Conservation (phyloP, 1,140 invertebrate genomes). For the Caenorhabditis tropicalis region DNA sequence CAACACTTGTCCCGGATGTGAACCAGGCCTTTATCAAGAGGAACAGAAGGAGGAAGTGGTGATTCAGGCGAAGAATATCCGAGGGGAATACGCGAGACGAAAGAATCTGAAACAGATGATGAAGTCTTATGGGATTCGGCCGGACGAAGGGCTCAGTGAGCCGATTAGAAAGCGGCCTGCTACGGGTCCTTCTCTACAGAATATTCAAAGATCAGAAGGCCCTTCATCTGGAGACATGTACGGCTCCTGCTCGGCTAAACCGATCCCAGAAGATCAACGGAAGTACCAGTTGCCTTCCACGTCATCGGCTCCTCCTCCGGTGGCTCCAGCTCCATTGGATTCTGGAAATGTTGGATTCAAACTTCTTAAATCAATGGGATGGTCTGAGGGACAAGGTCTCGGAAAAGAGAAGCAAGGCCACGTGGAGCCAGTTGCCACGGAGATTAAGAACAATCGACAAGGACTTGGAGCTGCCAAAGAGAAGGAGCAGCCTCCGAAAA, state of each 20-base stretch:
- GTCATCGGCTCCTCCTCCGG: background rate
- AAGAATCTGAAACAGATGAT: constrained; percentile 39
- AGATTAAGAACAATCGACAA: constrained; percentile 46
- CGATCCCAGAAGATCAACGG: background rate
- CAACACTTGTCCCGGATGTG: constrained; percentile 55
- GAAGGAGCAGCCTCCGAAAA: background rate
- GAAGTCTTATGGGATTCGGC: constrained; percentile 6
- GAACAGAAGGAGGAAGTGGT: background rate
- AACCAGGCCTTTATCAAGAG: constrained; percentile 44
- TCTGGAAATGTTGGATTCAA: constrained; percentile 73
- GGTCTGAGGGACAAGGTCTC: constrained; percentile 91
- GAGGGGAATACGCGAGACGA: constrained; percentile 35
- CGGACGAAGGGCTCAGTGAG: background rate
- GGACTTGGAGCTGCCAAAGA: constrained; percentile 44
- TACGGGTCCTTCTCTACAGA: background rate
- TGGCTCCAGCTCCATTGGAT: background rate
- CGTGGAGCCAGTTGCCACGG: constrained; percentile 47
- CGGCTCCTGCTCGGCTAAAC: background rate
- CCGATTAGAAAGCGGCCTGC: background rate
- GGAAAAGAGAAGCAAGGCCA: constrained; percentile 87
- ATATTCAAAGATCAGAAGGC: background rate
- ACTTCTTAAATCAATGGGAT: constrained; percentile 95
- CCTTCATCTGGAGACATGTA: background rate
- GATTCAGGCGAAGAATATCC: background rate
- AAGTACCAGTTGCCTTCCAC: background rate